These are phyloP conservation scores for Anorthoa munda DNA, from an alignment of 2,888 invertebrate species.

Conservation along the genomic window DNA sequence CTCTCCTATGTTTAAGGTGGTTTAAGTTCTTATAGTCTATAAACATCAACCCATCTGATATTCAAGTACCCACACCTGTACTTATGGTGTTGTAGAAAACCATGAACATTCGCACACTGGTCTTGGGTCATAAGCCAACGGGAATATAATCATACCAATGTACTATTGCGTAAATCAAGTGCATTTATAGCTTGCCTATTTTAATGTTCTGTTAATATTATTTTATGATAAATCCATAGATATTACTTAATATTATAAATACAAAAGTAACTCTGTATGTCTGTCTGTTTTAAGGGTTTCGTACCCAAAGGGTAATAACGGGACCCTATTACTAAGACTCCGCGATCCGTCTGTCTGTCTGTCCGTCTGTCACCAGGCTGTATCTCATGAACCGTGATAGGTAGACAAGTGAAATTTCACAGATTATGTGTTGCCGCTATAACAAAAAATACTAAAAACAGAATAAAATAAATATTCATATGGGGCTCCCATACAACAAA, in stretches of 20 bases:
- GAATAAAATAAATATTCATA: too few species aligned
- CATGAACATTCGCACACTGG: constrained; percentile 1
- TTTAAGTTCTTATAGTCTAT: background rate
- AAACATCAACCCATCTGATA: background rate
- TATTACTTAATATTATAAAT: background rate
- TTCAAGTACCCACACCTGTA: background rate
- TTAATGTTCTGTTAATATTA: constrained; percentile 8
- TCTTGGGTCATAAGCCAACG: constrained; percentile 30
- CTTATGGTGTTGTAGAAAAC: constrained; percentile 14
- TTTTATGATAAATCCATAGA: constrained; percentile 1
- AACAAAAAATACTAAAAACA: too few species aligned
- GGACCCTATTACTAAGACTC: too few species aligned
- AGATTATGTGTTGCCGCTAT: too few species aligned
- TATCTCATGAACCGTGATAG: too few species aligned
- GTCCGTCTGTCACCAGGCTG: too few species aligned
- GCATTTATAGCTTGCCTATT: constrained; percentile 11
- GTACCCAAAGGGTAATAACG: too few species aligned
- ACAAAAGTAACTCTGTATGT: background rate
- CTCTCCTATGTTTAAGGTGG: background rate
- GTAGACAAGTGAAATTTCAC: too few species aligned
- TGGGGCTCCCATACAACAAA: too few species aligned
- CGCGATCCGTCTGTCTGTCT: too few species aligned
- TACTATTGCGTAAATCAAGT: constrained; percentile 19
- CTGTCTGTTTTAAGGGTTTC: too few species aligned
- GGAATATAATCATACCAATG: constrained; percentile 6